A percentile compares a stretch with the other conserved stretches of the same genome.
Conservation (phyloP, 2,888 invertebrate genomes). For the Drosophila sordidapex region DNA sequence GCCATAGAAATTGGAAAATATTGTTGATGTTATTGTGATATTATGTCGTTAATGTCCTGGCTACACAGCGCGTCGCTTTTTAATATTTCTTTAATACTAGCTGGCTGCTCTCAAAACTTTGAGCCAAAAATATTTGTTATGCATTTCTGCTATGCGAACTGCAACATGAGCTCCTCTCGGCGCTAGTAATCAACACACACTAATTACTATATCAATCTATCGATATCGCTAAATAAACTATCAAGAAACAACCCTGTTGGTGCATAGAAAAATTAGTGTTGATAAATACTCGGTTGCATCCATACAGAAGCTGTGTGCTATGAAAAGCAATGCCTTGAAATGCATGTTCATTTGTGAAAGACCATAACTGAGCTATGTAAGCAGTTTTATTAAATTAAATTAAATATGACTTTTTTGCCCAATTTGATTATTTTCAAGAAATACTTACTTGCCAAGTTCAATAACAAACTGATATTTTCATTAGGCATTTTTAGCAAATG, state of each 20-base stretch:
- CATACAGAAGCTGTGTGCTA: conserved; percentile 24
- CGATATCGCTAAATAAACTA: conserved; percentile 8
- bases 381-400: not conserved
- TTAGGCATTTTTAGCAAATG: not conserved
- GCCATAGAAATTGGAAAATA: conserved; percentile 4
- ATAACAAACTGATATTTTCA: conserved; percentile 17
- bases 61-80: conserved; percentile 21
- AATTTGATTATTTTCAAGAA: not conserved
- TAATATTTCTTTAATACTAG: conserved; percentile 10
- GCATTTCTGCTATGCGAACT: conserved; percentile 16
- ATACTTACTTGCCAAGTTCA: not conserved
- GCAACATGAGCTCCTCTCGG: conserved; percentile 22
- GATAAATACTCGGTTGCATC: not conserved
- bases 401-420: no score
- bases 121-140: conserved; percentile 45
- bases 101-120: conserved; percentile 30
- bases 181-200: conserved; percentile 58
- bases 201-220: conserved; percentile 30
- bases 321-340: not conserved
- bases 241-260: conserved; percentile 7
- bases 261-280: conserved; percentile 18
- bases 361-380: not conserved
- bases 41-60: not conserved
- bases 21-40: conserved; percentile 4
- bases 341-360: not conserved